A percentile compares a stretch with the other conserved stretches of the same genome.
phyloP scores from a whole-genome alignment of 1,140 invertebrate species.

The Drosophila burlai region DNA sequence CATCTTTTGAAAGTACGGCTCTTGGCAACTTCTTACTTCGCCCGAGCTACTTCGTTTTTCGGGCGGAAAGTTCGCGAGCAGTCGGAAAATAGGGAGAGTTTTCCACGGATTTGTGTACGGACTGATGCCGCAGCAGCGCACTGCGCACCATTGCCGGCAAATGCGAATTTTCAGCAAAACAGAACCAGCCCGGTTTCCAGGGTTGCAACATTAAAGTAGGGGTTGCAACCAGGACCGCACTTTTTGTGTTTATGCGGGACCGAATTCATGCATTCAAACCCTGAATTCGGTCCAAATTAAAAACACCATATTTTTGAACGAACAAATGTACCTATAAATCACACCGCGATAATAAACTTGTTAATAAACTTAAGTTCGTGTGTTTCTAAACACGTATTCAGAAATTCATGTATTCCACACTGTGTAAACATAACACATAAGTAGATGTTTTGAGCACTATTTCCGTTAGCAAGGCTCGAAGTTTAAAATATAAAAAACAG shows the following conservation, averaged over 20 bases:
- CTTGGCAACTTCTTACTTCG: slow-evolving; percentile 4
- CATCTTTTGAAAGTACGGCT: slow-evolving; percentile 43
- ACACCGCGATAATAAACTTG: neutral
- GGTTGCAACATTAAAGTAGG: slow-evolving; percentile 26
- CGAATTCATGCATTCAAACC: neutral
- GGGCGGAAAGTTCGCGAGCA: neutral
- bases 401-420: neutral
- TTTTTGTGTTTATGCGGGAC: neutral
- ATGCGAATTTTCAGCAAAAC: slow-evolving; percentile 24
- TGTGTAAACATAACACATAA: neutral
- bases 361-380: no score
- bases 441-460: neutral
- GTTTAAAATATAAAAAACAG: neutral
- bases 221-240: slow-evolving; percentile 14
- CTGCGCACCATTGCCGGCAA: slow-evolving; percentile 50
- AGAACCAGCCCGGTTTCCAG: slow-evolving; percentile 26
- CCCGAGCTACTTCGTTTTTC: slow-evolving; percentile 9
- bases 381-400: neutral
- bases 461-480: neutral
- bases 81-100: slow-evolving; percentile 25
- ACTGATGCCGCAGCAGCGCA: slow-evolving; percentile 21
- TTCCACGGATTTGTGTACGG: neutral
- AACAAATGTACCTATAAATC: neutral
- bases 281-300: neutral
- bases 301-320: neutral